Evolutionary conservation across 2,797 vertebrate genomes (phyloP), one percentile per base, ranked within the genome.

Genomic region (Taenioides sp.): DNA sequence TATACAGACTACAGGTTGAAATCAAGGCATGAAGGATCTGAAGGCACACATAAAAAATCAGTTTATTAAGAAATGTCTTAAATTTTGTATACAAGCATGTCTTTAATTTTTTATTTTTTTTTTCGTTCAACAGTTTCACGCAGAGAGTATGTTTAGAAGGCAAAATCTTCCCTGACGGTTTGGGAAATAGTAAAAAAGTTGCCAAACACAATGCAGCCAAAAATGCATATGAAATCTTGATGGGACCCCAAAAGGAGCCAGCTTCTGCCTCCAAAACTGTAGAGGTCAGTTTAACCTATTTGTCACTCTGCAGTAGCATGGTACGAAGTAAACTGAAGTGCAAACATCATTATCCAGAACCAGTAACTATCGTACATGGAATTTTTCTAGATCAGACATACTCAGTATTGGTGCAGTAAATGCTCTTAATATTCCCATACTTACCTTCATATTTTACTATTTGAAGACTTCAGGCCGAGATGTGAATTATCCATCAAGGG

Each of bases 401-500:
- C 6, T 2, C 25, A 18, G 7, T 25, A 49, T 43, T 11, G 0
- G 25, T 27, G 25, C 25, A 27, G 25, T 27, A 27, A 27, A 27
- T 27, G 25, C 25, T 27, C 25, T 27, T 27, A 27, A 27, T 27
- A 7, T 47, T 22, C 11, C 22, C 7, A n/a, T 17, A 17, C 4
- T 69, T 54, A 69, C 11, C 22, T 43, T 1, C 31, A 5, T 18
- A 43, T 31, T 80, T 69, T 5, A 47, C 16, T 65, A 40, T 73
- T 75, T 75, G 12, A 68, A 93, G 91, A 57, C 25, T 47, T 9
- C 40, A 67, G 76, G 79, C 9, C 71, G 80, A 58, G 80, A 54
- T 23, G 9, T 10, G 37, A 75, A 20, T 12, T 0, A 2, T 40
- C 0, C 43, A 31, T 40, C 69, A 20, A 23, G 16, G 66, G 71